Conservation (phyloP, 2,113 vertebrate genomes). For the Neogale vison region DNA sequence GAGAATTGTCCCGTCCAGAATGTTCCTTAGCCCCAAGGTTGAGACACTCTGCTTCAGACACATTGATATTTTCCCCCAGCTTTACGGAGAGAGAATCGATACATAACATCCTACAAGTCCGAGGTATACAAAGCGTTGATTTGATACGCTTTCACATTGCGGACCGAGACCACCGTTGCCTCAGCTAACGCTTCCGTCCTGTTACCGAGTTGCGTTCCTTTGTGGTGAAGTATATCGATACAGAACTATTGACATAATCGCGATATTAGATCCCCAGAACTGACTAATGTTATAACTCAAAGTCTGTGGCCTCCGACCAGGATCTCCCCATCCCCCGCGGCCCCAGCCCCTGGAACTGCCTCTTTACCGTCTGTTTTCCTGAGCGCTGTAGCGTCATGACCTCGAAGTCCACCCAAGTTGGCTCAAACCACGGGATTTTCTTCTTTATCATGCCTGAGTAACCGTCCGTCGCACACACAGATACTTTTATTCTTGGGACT, state of each 20-base stretch:
- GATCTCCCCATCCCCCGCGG: background rate
- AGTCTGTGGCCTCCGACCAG: background rate
- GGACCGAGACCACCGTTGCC: background rate
- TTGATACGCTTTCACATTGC: background rate
- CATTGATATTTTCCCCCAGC: too few species aligned
- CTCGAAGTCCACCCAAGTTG: background rate
- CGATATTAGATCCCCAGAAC: background rate
- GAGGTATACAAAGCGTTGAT: background rate
- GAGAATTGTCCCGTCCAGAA: background rate
- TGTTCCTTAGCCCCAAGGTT: background rate
- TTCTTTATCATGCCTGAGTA: background rate
- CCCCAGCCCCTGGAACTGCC: background rate
- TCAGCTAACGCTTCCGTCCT: background rate
- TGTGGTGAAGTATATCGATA: background rate
- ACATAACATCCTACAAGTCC: background rate
- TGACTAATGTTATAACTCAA: background rate
- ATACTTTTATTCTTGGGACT: background rate
- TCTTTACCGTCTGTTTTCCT: background rate
- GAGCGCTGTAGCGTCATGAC: background rate
- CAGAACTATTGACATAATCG: background rate
- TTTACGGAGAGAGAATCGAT: background rate
- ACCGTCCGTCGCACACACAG: background rate
- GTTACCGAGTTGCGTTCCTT: background rate
- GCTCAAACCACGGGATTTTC: background rate
- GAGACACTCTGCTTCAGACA: background rate